phyloP scores from a whole-genome alignment of 2,113 vertebrate species.

The Pelecanoides urinatrix region DNA sequence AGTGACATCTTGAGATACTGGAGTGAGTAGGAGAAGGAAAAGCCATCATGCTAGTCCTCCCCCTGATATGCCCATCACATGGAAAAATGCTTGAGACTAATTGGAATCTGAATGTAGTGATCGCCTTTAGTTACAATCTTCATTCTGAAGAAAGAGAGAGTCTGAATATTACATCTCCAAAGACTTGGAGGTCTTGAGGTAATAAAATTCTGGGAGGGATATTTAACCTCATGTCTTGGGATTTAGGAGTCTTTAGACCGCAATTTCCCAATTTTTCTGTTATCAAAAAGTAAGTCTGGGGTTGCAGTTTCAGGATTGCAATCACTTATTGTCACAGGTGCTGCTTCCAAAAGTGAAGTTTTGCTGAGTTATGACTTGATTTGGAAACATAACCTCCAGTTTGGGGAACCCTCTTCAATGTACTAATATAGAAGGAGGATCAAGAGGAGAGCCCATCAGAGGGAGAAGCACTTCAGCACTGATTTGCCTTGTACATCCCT shows the following conservation, averaged over 20 bases:
- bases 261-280: not conserved
- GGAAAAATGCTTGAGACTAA: not conserved
- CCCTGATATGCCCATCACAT: not conserved
- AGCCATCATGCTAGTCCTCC: not conserved
- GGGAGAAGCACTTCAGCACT: not conserved
- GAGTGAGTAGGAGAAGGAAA: not conserved
- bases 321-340: not conserved
- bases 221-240: not conserved
- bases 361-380: not conserved
- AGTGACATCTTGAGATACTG: not conserved
- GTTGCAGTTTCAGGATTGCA: not conserved
- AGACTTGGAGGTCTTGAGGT: not conserved
- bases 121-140: not conserved
- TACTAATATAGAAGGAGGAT: not conserved
- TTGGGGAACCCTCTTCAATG: not conserved
- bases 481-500: not conserved
- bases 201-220: not conserved
- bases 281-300: not conserved
- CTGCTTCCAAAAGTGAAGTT: not conserved
- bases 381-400: not conserved
- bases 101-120: not conserved
- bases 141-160: not conserved
- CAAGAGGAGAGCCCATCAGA: not conserved
- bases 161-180: not conserved
- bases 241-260: not conserved